Conservation (phyloP, 2,888 invertebrate genomes). For the Drosophila neutralis region DNA sequence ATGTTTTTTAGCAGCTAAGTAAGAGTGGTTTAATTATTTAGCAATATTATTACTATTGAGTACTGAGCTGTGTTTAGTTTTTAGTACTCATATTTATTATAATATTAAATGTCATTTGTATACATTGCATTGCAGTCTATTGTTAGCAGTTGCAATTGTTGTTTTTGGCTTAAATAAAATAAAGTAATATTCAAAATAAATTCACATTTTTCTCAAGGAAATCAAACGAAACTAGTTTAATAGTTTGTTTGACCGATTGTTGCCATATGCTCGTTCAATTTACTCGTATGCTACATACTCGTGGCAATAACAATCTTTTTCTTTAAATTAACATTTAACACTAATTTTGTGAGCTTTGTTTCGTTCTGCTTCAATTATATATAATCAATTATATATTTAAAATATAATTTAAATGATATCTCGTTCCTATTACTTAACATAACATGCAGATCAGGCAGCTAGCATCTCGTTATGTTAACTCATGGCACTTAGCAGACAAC, state of each 20-base stretch:
- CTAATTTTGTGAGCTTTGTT: no score
- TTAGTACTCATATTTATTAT: conserved; percentile 2
- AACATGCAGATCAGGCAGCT: neutral
- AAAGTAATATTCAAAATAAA: neutral
- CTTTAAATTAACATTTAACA: neutral
- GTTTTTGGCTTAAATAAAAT: conserved; percentile 11
- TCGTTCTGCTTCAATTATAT: neutral
- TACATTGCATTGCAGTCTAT: neutral
- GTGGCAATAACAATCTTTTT: neutral
- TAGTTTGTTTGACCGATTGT: neutral
- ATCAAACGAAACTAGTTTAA: neutral
- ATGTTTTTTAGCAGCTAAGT: neutral
- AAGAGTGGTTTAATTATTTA: neutral
- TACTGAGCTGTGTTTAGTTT: neutral
- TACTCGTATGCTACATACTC: no score
- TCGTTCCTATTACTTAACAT: neutral
- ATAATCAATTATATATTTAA: neutral
- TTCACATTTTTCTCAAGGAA: neutral
- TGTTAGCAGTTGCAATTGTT: conserved; percentile 3
- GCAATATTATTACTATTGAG: neutral
- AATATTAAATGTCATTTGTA: neutral
- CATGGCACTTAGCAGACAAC: neutral
- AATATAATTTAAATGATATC: neutral
- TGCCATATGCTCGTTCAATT: neutral
- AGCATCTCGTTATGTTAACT: neutral